phyloP scores from a whole-genome alignment of 1,140 invertebrate genomes.

The Triops longicaudatus region DNA sequence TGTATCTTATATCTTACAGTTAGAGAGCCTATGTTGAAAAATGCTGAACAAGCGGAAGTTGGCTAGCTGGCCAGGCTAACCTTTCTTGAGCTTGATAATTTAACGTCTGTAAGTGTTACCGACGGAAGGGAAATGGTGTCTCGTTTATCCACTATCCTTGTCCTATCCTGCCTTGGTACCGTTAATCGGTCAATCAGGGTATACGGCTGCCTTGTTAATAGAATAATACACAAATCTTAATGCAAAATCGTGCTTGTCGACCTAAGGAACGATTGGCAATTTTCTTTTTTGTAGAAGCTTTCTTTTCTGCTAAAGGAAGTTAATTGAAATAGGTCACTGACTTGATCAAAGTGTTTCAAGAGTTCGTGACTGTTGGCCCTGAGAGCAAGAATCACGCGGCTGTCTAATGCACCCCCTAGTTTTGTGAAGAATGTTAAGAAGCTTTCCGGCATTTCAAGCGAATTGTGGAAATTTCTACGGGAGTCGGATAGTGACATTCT shows the following conservation, averaged over 20 bases:
- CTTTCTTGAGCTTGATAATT: background rate
- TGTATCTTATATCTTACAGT: background rate
- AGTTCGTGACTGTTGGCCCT: background rate
- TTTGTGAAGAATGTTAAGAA: background rate
- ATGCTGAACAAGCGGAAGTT: background rate
- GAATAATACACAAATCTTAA: background rate
- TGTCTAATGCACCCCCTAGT: background rate
- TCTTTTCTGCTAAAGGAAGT: background rate
- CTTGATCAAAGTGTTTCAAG: background rate
- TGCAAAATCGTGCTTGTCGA: background rate
- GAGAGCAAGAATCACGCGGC: background rate
- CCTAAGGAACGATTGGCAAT: background rate
- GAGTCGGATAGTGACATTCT: background rate
- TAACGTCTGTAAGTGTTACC: background rate
- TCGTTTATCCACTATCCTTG: background rate
- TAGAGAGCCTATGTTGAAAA: background rate
- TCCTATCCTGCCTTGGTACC: background rate
- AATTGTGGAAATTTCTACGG: too few species aligned
- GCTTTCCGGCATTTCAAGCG: too few species aligned
- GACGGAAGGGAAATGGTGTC: background rate
- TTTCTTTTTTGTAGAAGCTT: background rate
- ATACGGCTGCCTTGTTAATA: background rate
- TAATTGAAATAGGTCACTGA: slow-evolving; percentile 4
- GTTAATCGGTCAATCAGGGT: slow-evolving; percentile 2
- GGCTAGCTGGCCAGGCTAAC: background rate